A percentile compares a stretch with the other conserved stretches of the same genome.
Conservation (phyloP, 2,888 invertebrate genomes). For the Horisme vitalbata region DNA sequence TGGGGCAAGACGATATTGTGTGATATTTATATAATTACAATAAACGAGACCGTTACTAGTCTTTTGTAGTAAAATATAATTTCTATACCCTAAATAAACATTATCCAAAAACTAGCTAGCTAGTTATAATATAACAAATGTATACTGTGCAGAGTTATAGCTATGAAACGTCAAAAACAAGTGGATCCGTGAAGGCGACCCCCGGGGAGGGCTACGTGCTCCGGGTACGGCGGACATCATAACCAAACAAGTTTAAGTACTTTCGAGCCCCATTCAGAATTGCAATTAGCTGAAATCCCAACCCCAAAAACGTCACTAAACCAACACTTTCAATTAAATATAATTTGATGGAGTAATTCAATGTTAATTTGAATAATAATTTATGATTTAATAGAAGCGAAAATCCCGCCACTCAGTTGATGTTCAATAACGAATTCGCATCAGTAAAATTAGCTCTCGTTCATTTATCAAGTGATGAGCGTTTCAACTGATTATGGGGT, state of each 20-base stretch:
- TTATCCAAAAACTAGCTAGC: constrained; percentile 15
- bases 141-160: constrained; percentile 47
- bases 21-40: no score
- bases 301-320: constrained; percentile 49
- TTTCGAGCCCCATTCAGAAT: constrained; percentile 66
- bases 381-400: constrained; percentile 40
- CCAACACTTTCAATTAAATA: constrained; percentile 33
- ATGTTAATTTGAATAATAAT: constrained; percentile 46
- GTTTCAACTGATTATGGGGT: constrained; percentile 22
- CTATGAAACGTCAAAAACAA: constrained; percentile 68
- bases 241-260: constrained; percentile 64
- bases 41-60: no score
- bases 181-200: constrained; percentile 60
- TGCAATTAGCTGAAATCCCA: constrained; percentile 58
- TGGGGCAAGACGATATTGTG: no score
- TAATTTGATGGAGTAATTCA: constrained; percentile 42
- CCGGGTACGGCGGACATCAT: constrained; percentile 59
- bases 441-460: constrained; percentile 33
- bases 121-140: constrained; percentile 31
- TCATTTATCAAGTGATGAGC: constrained; percentile 30
- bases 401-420: constrained; percentile 28
- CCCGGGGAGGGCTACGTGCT: constrained; percentile 64
- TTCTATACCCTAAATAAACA: not conserved
- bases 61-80: no score
- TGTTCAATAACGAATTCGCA: constrained; percentile 33